Conservation (phyloP, 2,888 invertebrate genomes). For the Nasonia oneida region DNA sequence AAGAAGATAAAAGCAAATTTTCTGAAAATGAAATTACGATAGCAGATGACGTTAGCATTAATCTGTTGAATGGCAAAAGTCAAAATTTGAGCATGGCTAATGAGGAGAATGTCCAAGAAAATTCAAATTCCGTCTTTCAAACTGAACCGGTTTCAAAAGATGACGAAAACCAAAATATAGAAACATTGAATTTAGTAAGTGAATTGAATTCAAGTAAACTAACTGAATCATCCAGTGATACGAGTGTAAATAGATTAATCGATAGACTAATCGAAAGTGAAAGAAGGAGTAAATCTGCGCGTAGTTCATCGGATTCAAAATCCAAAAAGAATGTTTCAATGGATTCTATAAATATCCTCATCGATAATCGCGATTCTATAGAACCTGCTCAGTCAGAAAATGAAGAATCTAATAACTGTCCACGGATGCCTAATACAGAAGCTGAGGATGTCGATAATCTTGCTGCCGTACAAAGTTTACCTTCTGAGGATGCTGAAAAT, state of each 20-base stretch:
- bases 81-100: neutral
- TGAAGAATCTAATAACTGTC: conserved; percentile 34
- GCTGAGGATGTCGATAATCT: neutral
- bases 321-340: conserved; percentile 34
- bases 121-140: neutral
- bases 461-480: neutral
- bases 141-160: neutral
- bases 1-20: neutral
- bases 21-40: neutral
- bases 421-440: neutral
- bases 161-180: neutral
- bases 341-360: conserved; percentile 35
- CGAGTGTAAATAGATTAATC: conserved; percentile 62
- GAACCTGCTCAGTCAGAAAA: conserved; percentile 51
- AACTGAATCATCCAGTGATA: conserved; percentile 62
- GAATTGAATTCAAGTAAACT: conserved; percentile 3
- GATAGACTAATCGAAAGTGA: conserved; percentile 54
- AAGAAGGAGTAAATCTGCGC: conserved; percentile 45
- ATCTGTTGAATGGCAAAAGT: neutral
- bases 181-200: conserved; percentile 10
- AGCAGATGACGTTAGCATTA: neutral
- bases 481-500: conserved; percentile 16
- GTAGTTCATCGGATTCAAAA: conserved; percentile 34
- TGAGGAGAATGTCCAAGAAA: neutral
- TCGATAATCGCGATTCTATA: conserved; percentile 43